Conservation (phyloP, 1,140 invertebrate species). For the Diabrotica virgifera region DNA sequence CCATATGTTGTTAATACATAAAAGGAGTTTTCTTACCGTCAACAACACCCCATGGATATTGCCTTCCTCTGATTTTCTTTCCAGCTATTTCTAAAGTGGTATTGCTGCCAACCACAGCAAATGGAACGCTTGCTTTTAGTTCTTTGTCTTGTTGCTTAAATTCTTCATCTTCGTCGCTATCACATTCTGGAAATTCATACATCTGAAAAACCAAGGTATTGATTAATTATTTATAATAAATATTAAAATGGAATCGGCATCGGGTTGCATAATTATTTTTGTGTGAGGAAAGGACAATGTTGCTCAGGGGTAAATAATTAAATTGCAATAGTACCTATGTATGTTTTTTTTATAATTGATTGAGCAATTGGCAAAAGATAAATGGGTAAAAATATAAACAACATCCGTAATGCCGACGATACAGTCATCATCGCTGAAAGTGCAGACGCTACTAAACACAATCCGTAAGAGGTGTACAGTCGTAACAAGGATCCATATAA, state of each 20-base stretch:
- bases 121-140: conserved; percentile 88
- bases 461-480: no score
- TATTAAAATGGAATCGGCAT: background rate
- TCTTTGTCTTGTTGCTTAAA: conserved; percentile 89
- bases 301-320: no score
- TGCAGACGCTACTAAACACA: no score
- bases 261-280: background rate
- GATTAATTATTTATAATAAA: background rate
- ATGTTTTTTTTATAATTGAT: no score
- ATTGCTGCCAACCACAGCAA: conserved; percentile 95
- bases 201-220: conserved; percentile 54
- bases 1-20: no score
- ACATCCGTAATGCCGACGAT: no score
- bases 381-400: no score
- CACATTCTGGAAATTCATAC: conserved; percentile 96
- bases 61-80: conserved; percentile 81
- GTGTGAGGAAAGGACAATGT: no score
- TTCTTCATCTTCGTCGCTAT: conserved; percentile 90
- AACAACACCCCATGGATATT: conserved; percentile 98
- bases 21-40: conserved; percentile 78
- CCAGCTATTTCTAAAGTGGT: conserved; percentile 91
- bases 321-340: no score
- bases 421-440: no score
- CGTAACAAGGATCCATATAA: no score
- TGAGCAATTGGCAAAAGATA: no score